Base-by-base conservation (phyloP, 1,140 invertebrate species). In the Chrysopa pallens region DNA sequence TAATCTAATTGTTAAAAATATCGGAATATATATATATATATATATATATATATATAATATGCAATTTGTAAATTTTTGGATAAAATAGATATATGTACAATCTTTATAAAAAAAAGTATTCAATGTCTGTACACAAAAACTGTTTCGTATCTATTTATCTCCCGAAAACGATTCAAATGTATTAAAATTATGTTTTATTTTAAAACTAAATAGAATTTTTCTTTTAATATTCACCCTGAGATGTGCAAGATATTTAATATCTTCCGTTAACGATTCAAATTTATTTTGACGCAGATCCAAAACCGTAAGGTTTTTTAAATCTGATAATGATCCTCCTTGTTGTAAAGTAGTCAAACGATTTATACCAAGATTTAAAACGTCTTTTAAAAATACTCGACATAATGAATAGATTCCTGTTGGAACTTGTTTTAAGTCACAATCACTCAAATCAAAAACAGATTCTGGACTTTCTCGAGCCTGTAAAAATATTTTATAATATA, bases 331-430 rank as follows among this genome's bases (percentile, higher is more conserved):
- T 42, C 80, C 81, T 49, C 79, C 80, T 50, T 73, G 73, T 47
- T 69, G 68, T n/a, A 86, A 57, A 37, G 74, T 72, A 42, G 67
- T 64, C 43, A 86, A 59, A 41, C 67, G 66, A 61, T 86, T 86
- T 44, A 69, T 63, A 46, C 80, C 62, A 45, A 85, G 61, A 52
- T 72, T 64, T 39, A 84, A 59, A 36, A 63, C 60, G 49, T 78
- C 72, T 63, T 87, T 87, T 42, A 78, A 70, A 50, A 83, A 78
- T 36, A 86, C 78, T 59, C 76, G 78, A 58, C 82, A 85, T 31
- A 83, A 61, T 3, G 77, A 74, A 63, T 75, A 85, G 46, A 83
- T 78, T 39, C 80, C 79, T 41, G 72, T 65, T 15, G 82, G 82
- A 36, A 85, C 69, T 40, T 68, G 61, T 51, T 69, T 70, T 39